Conservation (phyloP, 2,888 invertebrate genomes). For the Aporophyla lueneburgensis region DNA sequence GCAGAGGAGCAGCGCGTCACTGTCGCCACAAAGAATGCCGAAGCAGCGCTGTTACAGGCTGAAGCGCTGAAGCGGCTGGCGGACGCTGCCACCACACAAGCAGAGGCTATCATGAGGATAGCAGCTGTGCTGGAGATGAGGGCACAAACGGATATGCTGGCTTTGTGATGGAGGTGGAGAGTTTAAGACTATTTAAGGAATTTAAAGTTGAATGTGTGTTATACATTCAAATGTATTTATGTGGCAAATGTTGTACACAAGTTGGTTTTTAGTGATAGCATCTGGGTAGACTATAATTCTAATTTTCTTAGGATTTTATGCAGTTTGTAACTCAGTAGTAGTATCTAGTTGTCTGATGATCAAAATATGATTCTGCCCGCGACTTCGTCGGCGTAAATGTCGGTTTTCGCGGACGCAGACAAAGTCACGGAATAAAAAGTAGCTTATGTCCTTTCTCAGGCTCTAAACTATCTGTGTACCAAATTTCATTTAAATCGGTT, state of each 20-base stretch:
- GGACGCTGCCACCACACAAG: slow-evolving; percentile 78
- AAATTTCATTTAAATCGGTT: too few species aligned
- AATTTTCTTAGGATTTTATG: neutral
- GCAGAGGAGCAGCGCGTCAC: slow-evolving; percentile 77
- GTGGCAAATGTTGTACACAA: neutral
- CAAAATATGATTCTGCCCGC: neutral
- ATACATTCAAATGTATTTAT: neutral
- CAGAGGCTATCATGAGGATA: slow-evolving; percentile 79
- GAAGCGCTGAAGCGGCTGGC: slow-evolving; percentile 79
- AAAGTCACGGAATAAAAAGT: too few species aligned
- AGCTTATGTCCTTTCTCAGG: too few species aligned
- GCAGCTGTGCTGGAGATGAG: slow-evolving; percentile 74
- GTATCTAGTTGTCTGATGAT: neutral
- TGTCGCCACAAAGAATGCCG: slow-evolving; percentile 75
- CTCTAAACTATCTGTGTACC: too few species aligned
- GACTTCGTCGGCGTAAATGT: too few species aligned
- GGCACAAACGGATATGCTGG: slow-evolving; percentile 65
- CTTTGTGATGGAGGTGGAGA: slow-evolving; percentile 44
- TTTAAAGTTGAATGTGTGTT: neutral
- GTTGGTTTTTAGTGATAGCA: neutral
- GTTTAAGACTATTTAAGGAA: slow-evolving; percentile 12
- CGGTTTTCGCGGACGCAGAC: too few species aligned
- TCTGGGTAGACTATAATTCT: neutral
- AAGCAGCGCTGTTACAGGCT: slow-evolving; percentile 78
- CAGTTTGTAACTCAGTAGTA: neutral